Percentiles rank a stretch among this genome's conserved stretches.
Conservation (phyloP, 2,113 vertebrate genomes). For the Siniperca chuatsi region DNA sequence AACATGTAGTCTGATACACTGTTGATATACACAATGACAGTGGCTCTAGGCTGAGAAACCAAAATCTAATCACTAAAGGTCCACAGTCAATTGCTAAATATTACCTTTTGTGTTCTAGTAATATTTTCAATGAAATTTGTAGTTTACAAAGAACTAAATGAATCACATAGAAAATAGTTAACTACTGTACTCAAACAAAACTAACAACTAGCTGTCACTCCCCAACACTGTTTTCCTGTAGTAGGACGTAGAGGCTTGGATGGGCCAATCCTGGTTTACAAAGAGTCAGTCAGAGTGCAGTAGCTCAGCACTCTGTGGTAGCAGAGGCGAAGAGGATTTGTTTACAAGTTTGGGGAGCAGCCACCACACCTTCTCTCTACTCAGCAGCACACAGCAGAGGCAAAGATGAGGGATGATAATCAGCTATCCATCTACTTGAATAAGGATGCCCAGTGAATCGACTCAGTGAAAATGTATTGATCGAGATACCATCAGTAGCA, state of each 20-base stretch:
- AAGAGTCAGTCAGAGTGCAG: constrained; percentile 23
- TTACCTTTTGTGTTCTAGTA: neutral
- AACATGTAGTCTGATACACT: constrained; percentile 34
- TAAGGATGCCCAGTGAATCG: constrained; percentile 8
- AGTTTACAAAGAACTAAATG: neutral
- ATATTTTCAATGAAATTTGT: neutral
- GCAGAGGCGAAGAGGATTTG: constrained; percentile 51
- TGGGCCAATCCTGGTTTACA: constrained; percentile 10
- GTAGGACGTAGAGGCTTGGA: neutral
- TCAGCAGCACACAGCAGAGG: constrained; percentile 46
- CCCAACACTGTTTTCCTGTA: neutral
- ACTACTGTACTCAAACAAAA: neutral
- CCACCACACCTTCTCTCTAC: constrained; percentile 63
- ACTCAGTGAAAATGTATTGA: constrained; percentile 22
- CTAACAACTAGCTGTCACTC: neutral
- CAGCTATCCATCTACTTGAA: constrained; percentile 17
- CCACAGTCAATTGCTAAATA: neutral
- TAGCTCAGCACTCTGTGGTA: constrained; percentile 35
- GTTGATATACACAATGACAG: constrained; percentile 12
- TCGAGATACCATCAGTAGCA: neutral
- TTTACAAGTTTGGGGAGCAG: constrained; percentile 72
- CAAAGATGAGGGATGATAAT: constrained; percentile 25
- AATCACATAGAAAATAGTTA: neutral
- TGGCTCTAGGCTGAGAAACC: neutral
- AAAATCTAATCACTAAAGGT: neutral